Evolutionary conservation across 2,888 invertebrate species (phyloP).

Genomic region (Tribolium freemani): DNA sequence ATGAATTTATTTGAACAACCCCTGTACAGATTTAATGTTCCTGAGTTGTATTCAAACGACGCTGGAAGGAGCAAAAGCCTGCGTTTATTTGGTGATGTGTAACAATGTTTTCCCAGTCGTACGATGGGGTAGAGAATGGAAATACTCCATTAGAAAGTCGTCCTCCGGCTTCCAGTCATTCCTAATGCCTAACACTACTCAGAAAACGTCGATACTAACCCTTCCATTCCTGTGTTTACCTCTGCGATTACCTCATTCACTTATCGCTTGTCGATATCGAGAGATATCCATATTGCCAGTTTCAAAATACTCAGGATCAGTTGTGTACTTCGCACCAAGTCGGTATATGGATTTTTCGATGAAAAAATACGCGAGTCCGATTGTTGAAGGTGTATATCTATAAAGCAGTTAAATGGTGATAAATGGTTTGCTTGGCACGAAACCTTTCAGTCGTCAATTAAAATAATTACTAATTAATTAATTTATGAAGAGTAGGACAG

Average conservation of each 20-base stretch:
- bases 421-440: conserved; percentile 19
- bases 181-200: conserved; percentile 19
- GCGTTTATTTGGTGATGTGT: conserved; percentile 30
- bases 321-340: not conserved
- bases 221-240: conserved; percentile 8
- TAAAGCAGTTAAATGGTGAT: conserved; percentile 27
- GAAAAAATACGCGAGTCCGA: not conserved
- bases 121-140: conserved; percentile 6
- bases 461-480: conserved; percentile 19
- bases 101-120: conserved; percentile 24
- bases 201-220: conserved; percentile 17
- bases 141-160: conserved; percentile 32
- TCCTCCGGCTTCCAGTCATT: conserved; percentile 5
- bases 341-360: too few relatives aligned
- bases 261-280: not conserved
- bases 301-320: too few relatives aligned
- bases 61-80: conserved; percentile 10
- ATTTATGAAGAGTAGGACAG: not conserved
- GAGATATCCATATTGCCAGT: conserved; percentile 1
- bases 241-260: conserved; percentile 13
- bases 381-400: conserved; percentile 30
- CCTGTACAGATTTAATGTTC: conserved; percentile 30
- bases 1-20: conserved; percentile 32
- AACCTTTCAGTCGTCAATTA: conserved; percentile 20
- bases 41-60: conserved; percentile 23